Conservation (phyloP, 2,797 vertebrate species). For the Hylomyscus alleni region DNA sequence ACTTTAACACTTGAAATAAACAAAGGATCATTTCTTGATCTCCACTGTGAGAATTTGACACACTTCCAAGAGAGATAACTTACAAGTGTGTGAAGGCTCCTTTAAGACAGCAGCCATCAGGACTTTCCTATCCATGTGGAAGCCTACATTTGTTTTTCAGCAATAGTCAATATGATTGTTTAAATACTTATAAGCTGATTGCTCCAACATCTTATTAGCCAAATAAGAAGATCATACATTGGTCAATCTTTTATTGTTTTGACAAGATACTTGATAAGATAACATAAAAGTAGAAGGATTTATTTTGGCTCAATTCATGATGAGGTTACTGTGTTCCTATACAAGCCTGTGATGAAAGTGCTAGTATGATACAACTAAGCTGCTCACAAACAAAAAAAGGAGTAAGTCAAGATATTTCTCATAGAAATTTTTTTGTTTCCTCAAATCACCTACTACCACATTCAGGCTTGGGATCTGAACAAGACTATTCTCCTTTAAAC, state of each 20-base stretch:
- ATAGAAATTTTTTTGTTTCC: no score
- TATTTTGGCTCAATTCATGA: not conserved
- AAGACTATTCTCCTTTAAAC: not conserved
- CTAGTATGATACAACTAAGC: not conserved
- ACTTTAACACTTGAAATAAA: not conserved
- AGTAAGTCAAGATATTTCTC: not conserved
- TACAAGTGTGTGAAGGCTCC: not conserved
- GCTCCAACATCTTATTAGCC: not conserved
- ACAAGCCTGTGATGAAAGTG: no score
- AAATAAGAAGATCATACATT: not conserved
- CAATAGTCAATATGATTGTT: not conserved
- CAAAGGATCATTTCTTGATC: not conserved
- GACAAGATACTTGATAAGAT: not conserved
- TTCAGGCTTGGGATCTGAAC: not conserved
- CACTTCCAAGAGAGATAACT: not conserved
- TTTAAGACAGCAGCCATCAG: not conserved
- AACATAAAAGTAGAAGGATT: not conserved
- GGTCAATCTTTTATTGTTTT: not conserved
- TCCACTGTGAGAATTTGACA: not conserved
- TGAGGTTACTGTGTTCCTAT: not conserved
- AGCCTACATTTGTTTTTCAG: not conserved
- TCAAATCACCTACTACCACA: not conserved
- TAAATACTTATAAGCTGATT: not conserved
- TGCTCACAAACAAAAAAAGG: not conserved
- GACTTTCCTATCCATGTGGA: not conserved